Conservation (phyloP, 2,888 invertebrate genomes). For the Apomyelois bistriatella region DNA sequence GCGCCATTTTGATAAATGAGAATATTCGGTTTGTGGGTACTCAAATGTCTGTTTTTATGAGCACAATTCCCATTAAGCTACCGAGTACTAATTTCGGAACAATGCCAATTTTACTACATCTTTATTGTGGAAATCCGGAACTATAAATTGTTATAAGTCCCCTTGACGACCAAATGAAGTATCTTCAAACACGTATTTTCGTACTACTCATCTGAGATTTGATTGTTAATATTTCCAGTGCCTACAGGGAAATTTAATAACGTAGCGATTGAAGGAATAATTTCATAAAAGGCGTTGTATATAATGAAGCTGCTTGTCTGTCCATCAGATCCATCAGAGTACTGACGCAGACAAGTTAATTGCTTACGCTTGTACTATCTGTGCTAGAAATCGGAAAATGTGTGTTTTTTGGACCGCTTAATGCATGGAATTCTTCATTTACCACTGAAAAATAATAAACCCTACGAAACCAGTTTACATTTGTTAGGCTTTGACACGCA, state of each 20-base stretch:
- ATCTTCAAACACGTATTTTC: neutral
- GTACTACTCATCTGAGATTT: neutral
- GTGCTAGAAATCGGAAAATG: neutral
- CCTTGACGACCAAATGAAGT: neutral
- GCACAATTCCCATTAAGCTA: conserved; percentile 8
- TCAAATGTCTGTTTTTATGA: conserved; percentile 15
- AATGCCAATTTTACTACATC: conserved; percentile 10
- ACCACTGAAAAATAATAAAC: too few relatives aligned
- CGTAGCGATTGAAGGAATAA: neutral
- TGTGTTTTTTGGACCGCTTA: neutral
- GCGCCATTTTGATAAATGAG: conserved; percentile 35
- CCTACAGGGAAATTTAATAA: conserved; percentile 1
- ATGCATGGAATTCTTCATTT: too few relatives aligned
- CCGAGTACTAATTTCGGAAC: conserved; percentile 7
- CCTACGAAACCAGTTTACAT: too few relatives aligned
- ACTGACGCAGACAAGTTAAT: neutral
- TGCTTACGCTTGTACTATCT: neutral
- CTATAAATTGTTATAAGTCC: neutral
- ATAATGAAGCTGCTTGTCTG: conserved; percentile 1
- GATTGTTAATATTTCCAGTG: neutral
- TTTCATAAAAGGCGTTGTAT: neutral
- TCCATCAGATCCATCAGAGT: neutral
- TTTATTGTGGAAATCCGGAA: neutral
- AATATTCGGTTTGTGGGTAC: conserved; percentile 19
- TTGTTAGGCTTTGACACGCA: too few relatives aligned